Evolutionary conservation across 2,888 invertebrate species (phyloP).

Genomic region (Cetonia aurata): DNA sequence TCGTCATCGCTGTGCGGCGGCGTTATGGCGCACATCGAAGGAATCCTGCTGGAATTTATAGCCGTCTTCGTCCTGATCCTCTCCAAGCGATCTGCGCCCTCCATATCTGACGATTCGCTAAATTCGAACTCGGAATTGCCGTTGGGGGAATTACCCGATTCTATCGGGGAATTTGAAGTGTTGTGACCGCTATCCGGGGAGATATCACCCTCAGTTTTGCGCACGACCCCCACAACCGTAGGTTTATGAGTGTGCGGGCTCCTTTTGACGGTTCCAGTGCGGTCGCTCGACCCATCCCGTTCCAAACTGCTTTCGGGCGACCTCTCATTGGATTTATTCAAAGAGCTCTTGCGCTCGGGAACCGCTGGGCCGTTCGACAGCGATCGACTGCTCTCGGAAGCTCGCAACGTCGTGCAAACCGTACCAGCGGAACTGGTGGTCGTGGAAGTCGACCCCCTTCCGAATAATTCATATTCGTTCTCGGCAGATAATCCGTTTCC

Average conservation of each 20-base stretch:
- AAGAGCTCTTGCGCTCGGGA: conserved; percentile 85
- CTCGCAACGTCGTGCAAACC: conserved; percentile 86
- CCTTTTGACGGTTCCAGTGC: conserved; percentile 65
- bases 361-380: conserved; percentile 78
- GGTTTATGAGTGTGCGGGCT: conserved; percentile 68
- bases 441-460: conserved; percentile 91
- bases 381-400: conserved; percentile 75
- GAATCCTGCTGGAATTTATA: conserved; percentile 88
- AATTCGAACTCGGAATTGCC: conserved; percentile 85
- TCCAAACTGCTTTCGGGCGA: conserved; percentile 68
- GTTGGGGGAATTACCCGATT: conserved; percentile 79
- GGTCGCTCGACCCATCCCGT: conserved; percentile 61
- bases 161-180: conserved; percentile 83
- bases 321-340: conserved; percentile 69
- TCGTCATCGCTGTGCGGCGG: conserved; percentile 91
- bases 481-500: conserved; percentile 81
- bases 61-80: conserved; percentile 88
- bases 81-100: conserved; percentile 89
- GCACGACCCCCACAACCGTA: conserved; percentile 72
- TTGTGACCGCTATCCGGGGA: conserved; percentile 86
- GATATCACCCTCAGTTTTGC: conserved; percentile 75
- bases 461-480: conserved; percentile 91
- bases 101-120: conserved; percentile 88
- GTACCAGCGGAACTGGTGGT: conserved; percentile 93
- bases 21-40: conserved; percentile 93